These are phyloP conservation scores for Periophthalmus modestus DNA, from an alignment of 2,113 vertebrate species.

Conservation along the genomic window DNA sequence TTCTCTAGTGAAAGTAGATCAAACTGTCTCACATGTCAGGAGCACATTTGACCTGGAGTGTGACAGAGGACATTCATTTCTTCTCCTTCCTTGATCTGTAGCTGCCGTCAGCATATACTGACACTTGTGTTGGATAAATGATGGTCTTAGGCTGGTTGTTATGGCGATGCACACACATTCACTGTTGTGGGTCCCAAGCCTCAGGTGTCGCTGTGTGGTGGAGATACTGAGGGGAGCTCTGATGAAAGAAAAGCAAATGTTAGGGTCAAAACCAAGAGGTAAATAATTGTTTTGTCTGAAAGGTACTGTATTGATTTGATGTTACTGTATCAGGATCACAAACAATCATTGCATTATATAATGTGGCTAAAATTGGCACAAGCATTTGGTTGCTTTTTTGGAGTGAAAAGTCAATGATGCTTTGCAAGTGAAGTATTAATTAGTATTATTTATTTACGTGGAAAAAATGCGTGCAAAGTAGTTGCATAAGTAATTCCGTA, in stretches of 20 bases:
- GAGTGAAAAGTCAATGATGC: too few species aligned
- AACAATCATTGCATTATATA: too few species aligned
- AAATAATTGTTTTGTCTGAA: neutral
- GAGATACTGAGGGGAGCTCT: neutral
- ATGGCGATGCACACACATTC: slow-evolving; percentile 12
- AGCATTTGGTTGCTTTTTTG: too few species aligned
- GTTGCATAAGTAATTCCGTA: too few species aligned
- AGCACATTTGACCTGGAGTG: neutral
- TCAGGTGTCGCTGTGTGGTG: neutral
- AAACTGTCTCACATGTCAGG: neutral
- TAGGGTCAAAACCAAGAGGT: slow-evolving; percentile 8
- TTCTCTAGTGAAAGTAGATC: neutral
- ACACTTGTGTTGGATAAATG: slow-evolving; percentile 24
- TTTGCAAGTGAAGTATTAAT: too few species aligned
- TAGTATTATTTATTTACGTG: too few species aligned
- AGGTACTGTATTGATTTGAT: too few species aligned
- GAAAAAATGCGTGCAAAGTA: too few species aligned
- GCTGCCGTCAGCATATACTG: slow-evolving; percentile 26
- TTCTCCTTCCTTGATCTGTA: slow-evolving; percentile 4
- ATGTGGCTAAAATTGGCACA: too few species aligned
- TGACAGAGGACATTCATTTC: neutral
- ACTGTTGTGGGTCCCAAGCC: slow-evolving; percentile 16
- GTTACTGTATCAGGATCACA: too few species aligned
- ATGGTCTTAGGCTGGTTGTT: slow-evolving; percentile 12
- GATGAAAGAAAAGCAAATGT: neutral